Percentiles rank a stretch among this genome's conserved stretches.
phyloP scores from a whole-genome alignment of 2,888 invertebrate genomes.

The Anthophora plumipes region DNA sequence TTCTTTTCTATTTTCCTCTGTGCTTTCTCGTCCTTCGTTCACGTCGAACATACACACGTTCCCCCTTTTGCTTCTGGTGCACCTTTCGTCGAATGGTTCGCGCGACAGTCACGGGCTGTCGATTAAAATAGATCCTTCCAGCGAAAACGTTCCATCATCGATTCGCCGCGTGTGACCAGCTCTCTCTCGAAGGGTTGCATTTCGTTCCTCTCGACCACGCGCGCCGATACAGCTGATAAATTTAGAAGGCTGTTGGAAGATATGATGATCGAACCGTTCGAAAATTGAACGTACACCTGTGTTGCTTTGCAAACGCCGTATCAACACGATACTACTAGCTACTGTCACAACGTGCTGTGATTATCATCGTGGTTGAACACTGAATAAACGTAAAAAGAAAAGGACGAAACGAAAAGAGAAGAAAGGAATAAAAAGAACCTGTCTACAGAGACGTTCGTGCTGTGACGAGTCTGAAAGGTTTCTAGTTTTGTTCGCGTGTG shows the following conservation, averaged over 20 bases:
- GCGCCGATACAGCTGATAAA: conserved; percentile 30
- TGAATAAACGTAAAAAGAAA: conserved; percentile 2
- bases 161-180: conserved; percentile 29
- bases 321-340: conserved; percentile 4
- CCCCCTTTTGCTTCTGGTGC: neutral
- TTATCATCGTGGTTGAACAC: neutral
- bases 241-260: conserved; percentile 29
- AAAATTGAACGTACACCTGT: conserved; percentile 22
- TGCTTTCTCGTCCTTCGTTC: neutral
- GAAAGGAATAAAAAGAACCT: neutral
- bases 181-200: conserved; percentile 34
- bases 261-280: conserved; percentile 1
- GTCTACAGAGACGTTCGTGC: neutral
- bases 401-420: neutral
- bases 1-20: neutral
- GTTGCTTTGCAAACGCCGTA: neutral
- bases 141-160: conserved; percentile 54
- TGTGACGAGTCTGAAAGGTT: neutral
- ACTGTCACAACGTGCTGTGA: neutral
- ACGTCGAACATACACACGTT: too few relatives aligned
- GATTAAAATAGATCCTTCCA: conserved; percentile 58
- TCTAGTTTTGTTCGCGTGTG: conserved; percentile 2
- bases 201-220: conserved; percentile 20
- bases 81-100: conserved; percentile 5
- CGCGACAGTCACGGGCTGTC: conserved; percentile 18